A percentile compares a stretch with the other conserved stretches of the same genome.
Conservation (phyloP, 2,797 vertebrate species). For the Ctenochaetus hawaiiensis region DNA sequence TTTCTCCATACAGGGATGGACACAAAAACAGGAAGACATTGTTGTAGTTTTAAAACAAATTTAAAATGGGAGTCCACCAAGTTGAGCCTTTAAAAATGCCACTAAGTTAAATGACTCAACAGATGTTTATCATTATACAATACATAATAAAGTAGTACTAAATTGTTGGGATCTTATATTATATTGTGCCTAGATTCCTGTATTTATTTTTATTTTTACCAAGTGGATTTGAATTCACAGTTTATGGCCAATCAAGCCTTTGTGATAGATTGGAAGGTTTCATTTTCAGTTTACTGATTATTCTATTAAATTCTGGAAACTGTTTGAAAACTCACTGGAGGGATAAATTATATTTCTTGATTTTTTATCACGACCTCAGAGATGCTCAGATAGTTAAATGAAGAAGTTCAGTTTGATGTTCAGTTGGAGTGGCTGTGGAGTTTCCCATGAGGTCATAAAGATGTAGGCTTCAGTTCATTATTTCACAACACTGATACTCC, state of each 20-base stretch:
- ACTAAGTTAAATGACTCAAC: no score
- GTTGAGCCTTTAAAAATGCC: no score
- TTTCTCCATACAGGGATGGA: not conserved
- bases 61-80: not conserved
- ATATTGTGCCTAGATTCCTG: no score
- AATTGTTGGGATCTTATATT: no score
- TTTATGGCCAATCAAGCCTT: not conserved
- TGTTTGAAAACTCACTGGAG: not conserved
- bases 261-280: not conserved
- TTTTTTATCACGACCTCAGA: not conserved
- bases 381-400: not conserved
- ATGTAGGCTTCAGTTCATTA: slow-evolving; percentile 20
- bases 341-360: not conserved
- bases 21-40: slow-evolving; percentile 22
- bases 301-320: not conserved
- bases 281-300: not conserved
- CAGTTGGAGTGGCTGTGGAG: slow-evolving; percentile 48
- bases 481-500: slow-evolving; percentile 15
- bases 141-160: no score
- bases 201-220: not conserved
- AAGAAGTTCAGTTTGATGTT: slow-evolving; percentile 8
- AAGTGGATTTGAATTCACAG: not conserved
- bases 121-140: no score
- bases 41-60: not conserved
- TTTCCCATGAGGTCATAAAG: slow-evolving; percentile 72